Evolutionary conservation across 1,140 invertebrate genomes (phyloP).

Genomic region (Leptoteleia sp.): DNA sequence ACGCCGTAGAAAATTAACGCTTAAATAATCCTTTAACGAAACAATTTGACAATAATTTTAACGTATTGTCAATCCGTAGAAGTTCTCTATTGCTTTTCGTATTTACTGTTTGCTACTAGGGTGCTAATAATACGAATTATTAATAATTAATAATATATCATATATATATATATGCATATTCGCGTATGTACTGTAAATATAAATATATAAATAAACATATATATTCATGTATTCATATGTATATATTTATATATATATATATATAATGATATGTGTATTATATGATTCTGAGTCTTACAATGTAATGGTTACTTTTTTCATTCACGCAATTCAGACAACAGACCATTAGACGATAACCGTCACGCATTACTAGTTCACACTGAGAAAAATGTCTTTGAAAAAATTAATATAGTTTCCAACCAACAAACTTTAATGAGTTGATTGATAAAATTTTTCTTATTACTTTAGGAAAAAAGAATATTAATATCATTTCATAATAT

Average conservation of each 20-base stretch:
- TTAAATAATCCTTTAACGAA: neutral
- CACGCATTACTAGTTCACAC: conserved; percentile 17
- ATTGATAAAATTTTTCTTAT: no score
- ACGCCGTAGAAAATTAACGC: neutral
- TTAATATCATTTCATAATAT: no score
- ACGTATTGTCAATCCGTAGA: neutral
- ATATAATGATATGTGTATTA: conserved; percentile 49
- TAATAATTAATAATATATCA: conserved; percentile 18
- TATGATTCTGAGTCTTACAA: conserved; percentile 42
- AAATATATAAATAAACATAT: conserved; percentile 50
- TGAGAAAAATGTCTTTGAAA: no score
- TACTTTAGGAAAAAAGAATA: no score
- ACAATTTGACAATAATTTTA: neutral
- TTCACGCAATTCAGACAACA: conserved; percentile 31
- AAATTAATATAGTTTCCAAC: no score
- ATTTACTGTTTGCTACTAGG: conserved; percentile 43
- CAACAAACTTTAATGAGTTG: no score
- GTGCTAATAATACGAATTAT: conserved; percentile 21
- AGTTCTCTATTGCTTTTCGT: conserved; percentile 25
- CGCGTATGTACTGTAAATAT: conserved; percentile 35
- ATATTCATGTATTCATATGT: conserved; percentile 31
- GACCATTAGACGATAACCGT: conserved; percentile 53
- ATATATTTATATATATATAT: no score
- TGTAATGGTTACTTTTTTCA: conserved; percentile 33
- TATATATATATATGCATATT: conserved; percentile 29